These are phyloP conservation scores for Zaprionus nigranus DNA, from an alignment of 1,140 invertebrate genomes.

Conservation along the genomic window DNA sequence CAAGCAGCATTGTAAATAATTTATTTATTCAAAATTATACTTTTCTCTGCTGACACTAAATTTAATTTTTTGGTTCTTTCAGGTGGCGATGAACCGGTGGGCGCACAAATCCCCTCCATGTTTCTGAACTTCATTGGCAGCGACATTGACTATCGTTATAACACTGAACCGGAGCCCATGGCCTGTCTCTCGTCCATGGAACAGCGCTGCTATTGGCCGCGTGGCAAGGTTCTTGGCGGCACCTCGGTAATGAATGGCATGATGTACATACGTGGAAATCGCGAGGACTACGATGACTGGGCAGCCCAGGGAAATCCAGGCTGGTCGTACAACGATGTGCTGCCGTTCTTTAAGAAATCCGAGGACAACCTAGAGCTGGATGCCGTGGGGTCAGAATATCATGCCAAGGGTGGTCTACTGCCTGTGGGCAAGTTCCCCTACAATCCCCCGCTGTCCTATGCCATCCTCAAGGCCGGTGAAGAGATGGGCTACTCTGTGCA, in stretches of 20 bases:
- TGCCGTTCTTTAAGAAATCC: slow-evolving; percentile 94
- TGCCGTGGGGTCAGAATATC: slow-evolving; percentile 90
- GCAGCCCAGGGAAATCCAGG: slow-evolving; percentile 92
- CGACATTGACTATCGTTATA: slow-evolving; percentile 94
- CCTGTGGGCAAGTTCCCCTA: slow-evolving; percentile 94
- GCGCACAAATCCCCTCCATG: slow-evolving; percentile 93
- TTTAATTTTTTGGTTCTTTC: slow-evolving; percentile 14
- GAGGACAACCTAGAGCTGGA: slow-evolving; percentile 93
- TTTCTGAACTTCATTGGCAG: slow-evolving; percentile 93
- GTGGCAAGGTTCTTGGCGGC: slow-evolving; percentile 95
- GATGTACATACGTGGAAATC: slow-evolving; percentile 97
- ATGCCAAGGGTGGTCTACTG: slow-evolving; percentile 90
- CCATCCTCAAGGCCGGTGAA: slow-evolving; percentile 92
- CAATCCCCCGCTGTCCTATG: slow-evolving; percentile 92
- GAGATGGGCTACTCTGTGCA: slow-evolving; percentile 92
- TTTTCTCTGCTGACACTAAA: neutral
- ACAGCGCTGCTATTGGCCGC: slow-evolving; percentile 91
- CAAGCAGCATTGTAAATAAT: neutral
- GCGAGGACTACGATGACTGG: slow-evolving; percentile 96
- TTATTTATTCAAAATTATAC: neutral
- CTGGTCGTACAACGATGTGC: slow-evolving; percentile 95
- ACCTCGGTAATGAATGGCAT: slow-evolving; percentile 98
- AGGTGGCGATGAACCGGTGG: slow-evolving; percentile 92
- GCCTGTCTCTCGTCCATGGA: slow-evolving; percentile 92
- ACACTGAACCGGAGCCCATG: slow-evolving; percentile 93